Percentiles rank a stretch among this genome's conserved stretches.
phyloP scores from a whole-genome alignment of 1,140 invertebrate genomes.

The Eubasilissa regina region DNA sequence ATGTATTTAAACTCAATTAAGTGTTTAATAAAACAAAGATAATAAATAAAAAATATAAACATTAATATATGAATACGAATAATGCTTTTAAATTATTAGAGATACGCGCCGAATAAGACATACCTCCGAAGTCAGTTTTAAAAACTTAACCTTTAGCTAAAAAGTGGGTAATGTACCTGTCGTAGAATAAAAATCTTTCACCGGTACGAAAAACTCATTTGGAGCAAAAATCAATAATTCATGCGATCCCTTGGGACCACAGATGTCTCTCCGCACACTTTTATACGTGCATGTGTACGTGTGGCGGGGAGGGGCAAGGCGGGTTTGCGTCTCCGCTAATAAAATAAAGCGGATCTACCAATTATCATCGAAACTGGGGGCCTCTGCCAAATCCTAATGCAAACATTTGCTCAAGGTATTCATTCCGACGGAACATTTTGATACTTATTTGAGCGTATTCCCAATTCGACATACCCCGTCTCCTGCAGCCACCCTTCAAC shows the following conservation, averaged over 20 bases:
- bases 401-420: conserved; percentile 38
- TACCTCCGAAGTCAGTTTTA: too few species aligned
- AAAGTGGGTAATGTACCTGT: too few species aligned
- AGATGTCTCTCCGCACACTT: conserved; percentile 11
- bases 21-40: too few species aligned
- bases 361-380: conserved; percentile 31
- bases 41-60: too few species aligned
- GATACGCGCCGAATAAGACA: too few species aligned
- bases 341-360: conserved; percentile 38
- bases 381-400: conserved; percentile 16
- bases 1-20: too few species aligned
- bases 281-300: not conserved
- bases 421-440: conserved; percentile 24
- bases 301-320: not conserved
- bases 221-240: not conserved
- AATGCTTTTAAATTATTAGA: too few species aligned
- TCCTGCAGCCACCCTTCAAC: not conserved
- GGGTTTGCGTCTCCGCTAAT: conserved; percentile 33
- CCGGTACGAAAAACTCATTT: not conserved
- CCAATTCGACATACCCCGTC: conserved; percentile 6
- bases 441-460: conserved; percentile 30
- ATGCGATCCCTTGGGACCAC: not conserved
- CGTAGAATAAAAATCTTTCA: too few species aligned
- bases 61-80: too few species aligned
- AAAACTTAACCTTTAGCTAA: too few species aligned